phyloP scores from a whole-genome alignment of 2,113 vertebrate species.

The Piaya cayana region DNA sequence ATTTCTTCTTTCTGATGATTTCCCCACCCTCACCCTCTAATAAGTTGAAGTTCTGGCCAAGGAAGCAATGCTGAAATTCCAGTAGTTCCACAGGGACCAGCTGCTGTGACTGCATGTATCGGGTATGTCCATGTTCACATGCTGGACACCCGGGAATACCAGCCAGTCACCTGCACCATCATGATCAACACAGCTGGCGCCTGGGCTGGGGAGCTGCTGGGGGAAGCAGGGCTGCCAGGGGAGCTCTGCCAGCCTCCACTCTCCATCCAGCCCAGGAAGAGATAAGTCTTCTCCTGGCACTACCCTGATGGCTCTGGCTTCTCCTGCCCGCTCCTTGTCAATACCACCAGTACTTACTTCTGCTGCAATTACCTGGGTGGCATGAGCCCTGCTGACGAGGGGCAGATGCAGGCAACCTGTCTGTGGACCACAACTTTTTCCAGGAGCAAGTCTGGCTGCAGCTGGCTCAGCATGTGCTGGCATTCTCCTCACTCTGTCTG shows the following conservation, averaged over 20 bases:
- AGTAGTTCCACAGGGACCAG: too few relatives aligned
- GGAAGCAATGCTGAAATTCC: neutral
- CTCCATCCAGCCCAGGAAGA: too few relatives aligned
- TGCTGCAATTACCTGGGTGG: conserved; percentile 88
- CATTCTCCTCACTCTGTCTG: too few relatives aligned
- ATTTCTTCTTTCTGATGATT: neutral
- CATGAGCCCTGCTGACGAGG: conserved; percentile 83
- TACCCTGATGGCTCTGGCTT: conserved; percentile 88
- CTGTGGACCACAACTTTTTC: neutral
- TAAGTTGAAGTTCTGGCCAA: neutral
- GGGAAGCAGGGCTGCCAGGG: too few relatives aligned
- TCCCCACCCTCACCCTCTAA: neutral
- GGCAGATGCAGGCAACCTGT: neutral
- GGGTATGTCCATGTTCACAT: too few relatives aligned
- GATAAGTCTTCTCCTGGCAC: conserved; percentile 86
- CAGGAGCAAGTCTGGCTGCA: neutral
- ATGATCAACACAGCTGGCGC: too few relatives aligned
- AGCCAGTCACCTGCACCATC: too few relatives aligned
- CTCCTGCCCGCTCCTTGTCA: conserved; percentile 85
- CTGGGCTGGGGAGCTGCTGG: too few relatives aligned
- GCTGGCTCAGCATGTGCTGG: neutral
- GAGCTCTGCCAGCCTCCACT: too few relatives aligned
- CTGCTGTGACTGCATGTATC: too few relatives aligned
- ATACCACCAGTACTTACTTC: conserved; percentile 84
- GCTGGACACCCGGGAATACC: too few relatives aligned